Evolutionary conservation across 1,140 invertebrate genomes (phyloP), one percentile per base, ranked within the genome.

Genomic region (Diprion similis): DNA sequence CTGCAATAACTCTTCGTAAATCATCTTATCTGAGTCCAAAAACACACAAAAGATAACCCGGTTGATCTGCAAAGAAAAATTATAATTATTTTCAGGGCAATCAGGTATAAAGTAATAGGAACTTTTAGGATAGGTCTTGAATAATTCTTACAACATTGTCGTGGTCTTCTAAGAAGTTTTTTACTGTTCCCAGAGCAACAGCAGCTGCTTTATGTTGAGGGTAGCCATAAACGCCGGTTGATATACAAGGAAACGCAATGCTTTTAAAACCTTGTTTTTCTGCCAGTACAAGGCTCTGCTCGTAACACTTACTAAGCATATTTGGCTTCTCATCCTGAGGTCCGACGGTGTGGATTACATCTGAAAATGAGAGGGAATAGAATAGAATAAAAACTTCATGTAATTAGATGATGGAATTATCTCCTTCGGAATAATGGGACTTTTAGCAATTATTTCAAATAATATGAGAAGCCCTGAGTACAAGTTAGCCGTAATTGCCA

Each of bases 221-320:
- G 87, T 96, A 97, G 4, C 94, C 94, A 89, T 96, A 96, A 73
- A 96, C 90, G 13, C 95, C 95, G 70, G 95, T 96, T 0, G 94
- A 95, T 80, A 97, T 95, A 77, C 95, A 96, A 18, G 95, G 95
- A 84, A 97, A 96, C 51, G 95, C 93, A 45, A 97, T 91, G 8
- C 92, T 90, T 74, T 89, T 87, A 1, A 96, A 74, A 3, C 91
- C 85, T 78, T 95, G 89, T 73, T 92, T 86, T 71, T 88, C 86
- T 46, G 91, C 86, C 10, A 92, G 66, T 1, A 90, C 82, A 0
- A 97, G 84, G 83, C 90, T 91, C 45, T 91, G 93, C 76, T 89
- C 85, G 79, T 97, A 97, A 82, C 94, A 95, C 13, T 90, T 90
- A 74, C 86, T 80, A 1, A 98, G 88, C 24, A 89, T 86, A 4